Percentiles rank a stretch among this genome's conserved stretches.
These are phyloP conservation scores for Callithrix jacchus DNA, from an alignment of 2,113 vertebrate genomes.

Conservation along the genomic window DNA sequence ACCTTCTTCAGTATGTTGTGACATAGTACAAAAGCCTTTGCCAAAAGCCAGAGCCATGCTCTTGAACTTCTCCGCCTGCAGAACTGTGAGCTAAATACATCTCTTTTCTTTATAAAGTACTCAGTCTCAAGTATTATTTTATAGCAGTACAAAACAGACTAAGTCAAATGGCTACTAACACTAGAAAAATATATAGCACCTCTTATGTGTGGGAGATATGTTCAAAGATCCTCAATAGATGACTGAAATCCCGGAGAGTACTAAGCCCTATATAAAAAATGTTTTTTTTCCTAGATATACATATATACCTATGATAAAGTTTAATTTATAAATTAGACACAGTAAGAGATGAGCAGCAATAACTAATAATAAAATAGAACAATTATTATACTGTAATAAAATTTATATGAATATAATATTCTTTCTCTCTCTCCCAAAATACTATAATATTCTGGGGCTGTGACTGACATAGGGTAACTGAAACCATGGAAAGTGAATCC, in stretches of 20 bases:
- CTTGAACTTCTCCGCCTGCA: background rate
- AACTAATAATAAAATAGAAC: background rate
- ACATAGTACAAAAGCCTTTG: background rate
- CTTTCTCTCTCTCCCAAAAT: background rate
- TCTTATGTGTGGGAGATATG: background rate
- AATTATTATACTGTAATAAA: background rate
- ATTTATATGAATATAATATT: background rate
- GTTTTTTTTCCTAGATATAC: background rate
- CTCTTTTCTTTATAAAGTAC: background rate
- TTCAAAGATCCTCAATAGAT: background rate
- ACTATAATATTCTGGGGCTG: background rate
- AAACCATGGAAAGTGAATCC: background rate
- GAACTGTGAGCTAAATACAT: background rate
- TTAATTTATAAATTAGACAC: background rate
- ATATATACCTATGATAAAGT: background rate
- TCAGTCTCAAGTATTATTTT: background rate
- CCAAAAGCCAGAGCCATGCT: background rate
- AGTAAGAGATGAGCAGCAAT: background rate
- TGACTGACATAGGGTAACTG: background rate
- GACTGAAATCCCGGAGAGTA: background rate
- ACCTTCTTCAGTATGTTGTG: background rate
- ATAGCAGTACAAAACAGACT: background rate
- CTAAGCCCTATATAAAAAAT: background rate
- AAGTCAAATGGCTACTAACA: background rate
- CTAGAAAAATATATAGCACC: background rate